phyloP scores from a whole-genome alignment of 2,888 invertebrate genomes.

The Brachyopa scutellaris region DNA sequence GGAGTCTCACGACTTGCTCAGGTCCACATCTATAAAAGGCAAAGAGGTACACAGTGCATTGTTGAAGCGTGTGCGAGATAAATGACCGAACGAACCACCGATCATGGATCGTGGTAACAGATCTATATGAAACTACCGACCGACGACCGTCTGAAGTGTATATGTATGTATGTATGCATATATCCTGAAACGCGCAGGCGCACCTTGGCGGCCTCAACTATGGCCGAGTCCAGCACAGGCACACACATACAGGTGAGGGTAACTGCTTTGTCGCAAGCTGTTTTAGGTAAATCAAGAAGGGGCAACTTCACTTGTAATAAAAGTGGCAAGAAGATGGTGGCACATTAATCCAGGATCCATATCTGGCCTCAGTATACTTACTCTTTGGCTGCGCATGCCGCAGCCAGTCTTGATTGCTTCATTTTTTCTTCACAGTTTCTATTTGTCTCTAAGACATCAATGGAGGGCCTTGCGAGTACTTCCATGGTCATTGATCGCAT shows the following conservation, averaged over 20 bases:
- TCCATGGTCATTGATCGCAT: constrained; percentile 42
- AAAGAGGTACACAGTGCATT: constrained; percentile 66
- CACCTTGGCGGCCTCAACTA: constrained; percentile 61
- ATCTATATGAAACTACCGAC: constrained; percentile 68
- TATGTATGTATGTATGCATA: background rate
- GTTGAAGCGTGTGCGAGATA: constrained; percentile 72
- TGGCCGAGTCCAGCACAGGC: constrained; percentile 54
- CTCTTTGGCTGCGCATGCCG: constrained; percentile 67
- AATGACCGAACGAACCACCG: constrained; percentile 69
- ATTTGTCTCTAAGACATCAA: constrained; percentile 72
- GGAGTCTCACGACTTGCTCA: constrained; percentile 70
- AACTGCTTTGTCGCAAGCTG: constrained; percentile 64
- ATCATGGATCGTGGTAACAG: constrained; percentile 71
- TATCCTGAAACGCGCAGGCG: constrained; percentile 60
- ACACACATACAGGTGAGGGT: background rate
- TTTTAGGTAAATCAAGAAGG: constrained; percentile 66
- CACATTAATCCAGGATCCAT: constrained; percentile 70
- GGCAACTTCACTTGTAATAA: constrained; percentile 57
- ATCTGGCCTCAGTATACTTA: constrained; percentile 57
- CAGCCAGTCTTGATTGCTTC: constrained; percentile 64
- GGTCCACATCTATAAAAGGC: constrained; percentile 66
- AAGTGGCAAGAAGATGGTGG: constrained; percentile 71
- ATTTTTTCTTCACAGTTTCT: constrained; percentile 62
- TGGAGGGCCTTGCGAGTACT: constrained; percentile 51
- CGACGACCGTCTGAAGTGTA: constrained; percentile 19